Evolutionary conservation across 2,888 invertebrate species (phyloP).

Genomic region (Nesidiocoris tenuis): DNA sequence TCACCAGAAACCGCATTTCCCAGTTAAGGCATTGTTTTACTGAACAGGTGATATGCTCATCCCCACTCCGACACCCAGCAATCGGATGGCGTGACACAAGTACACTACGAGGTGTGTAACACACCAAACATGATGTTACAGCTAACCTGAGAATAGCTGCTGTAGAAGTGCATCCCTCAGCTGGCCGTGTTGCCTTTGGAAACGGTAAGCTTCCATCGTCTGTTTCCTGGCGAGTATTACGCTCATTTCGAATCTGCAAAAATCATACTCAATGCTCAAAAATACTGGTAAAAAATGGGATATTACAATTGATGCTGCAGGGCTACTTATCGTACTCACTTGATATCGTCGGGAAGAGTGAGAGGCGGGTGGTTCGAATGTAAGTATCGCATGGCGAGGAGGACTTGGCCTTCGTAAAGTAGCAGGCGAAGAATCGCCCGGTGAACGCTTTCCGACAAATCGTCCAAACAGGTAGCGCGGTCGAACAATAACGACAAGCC

Average conservation of each 20-base stretch:
- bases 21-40: too few species aligned
- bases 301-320: too few species aligned
- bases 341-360: constrained; percentile 58
- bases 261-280: background rate
- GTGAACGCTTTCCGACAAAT: constrained; percentile 73
- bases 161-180: constrained; percentile 55
- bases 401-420: constrained; percentile 67
- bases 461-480: constrained; percentile 60
- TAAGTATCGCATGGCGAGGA: constrained; percentile 69
- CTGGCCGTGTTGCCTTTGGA: constrained; percentile 61
- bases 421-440: constrained; percentile 66
- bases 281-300: constrained; percentile 18
- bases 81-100: too few species aligned
- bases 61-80: too few species aligned
- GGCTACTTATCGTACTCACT: too few species aligned
- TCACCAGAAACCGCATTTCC: too few species aligned
- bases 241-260: constrained; percentile 58
- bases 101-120: too few species aligned
- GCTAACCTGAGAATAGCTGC: constrained; percentile 58
- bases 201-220: constrained; percentile 66
- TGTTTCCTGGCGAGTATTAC: constrained; percentile 65
- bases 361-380: constrained; percentile 63
- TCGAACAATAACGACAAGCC: constrained; percentile 58
- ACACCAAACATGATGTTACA: background rate
- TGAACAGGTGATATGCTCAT: too few species aligned